Conservation (phyloP, 2,888 invertebrate genomes). For the Coleophora deauratella region DNA sequence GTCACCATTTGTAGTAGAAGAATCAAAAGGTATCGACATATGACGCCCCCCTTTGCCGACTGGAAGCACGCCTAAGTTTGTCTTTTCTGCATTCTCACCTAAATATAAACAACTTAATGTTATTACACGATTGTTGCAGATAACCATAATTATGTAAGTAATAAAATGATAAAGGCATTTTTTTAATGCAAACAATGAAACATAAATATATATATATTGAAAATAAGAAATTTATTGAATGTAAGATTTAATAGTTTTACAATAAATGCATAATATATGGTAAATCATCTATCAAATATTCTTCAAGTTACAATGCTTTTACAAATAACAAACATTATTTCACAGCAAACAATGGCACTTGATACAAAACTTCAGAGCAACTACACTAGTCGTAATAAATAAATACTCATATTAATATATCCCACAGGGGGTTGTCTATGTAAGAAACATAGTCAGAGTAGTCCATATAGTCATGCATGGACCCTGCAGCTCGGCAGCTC, state of each 20-base stretch:
- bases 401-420: constrained; percentile 25
- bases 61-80: constrained; percentile 40
- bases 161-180: no score
- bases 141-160: no score
- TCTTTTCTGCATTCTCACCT: constrained; percentile 53
- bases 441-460: constrained; percentile 48
- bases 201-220: background rate
- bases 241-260: background rate
- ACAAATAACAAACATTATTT: no score
- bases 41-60: constrained; percentile 56
- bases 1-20: constrained; percentile 57
- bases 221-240: constrained; percentile 1
- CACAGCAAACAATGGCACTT: no score
- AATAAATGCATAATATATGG: no score
- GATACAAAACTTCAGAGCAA: no score
- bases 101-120: constrained; percentile 25
- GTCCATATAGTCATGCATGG: constrained; percentile 49
- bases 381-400: no score
- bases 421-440: constrained; percentile 56
- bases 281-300: no score
- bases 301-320: no score
- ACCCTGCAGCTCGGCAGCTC: constrained; percentile 23
- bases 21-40: constrained; percentile 64
- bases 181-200: no score
- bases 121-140: no score